Evolutionary conservation across 2,888 invertebrate genomes (phyloP), one percentile per base, ranked within the genome.

Genomic region (Steinernema carpocapsae): DNA sequence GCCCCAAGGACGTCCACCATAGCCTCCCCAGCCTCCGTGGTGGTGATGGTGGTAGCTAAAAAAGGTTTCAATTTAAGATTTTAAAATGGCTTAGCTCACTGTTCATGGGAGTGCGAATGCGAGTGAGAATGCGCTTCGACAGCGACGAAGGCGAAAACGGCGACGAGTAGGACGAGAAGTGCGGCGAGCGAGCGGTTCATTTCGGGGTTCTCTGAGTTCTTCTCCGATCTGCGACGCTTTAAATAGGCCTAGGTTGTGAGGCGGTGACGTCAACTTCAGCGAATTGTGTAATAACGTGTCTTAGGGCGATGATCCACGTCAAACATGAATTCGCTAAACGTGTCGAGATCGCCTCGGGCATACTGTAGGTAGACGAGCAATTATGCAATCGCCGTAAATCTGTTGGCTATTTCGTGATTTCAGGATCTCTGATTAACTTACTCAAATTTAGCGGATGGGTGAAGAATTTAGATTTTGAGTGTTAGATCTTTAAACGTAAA

Each of bases 101-200:
- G 56, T 56, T 56, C 56, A 56, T 56, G 56, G 26, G 56, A 51
- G 19, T 51, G 51, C n/a, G 56, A 56, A 26, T 56, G 56, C n/a
- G 56, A 56, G 56, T 56, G 56, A 2, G 56, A 56, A 19, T 56
- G 56, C n/a, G 56, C 56, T 26, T 24, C 56, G 6, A 26, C 7
- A 43, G 43, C 14, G 43, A 43, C 7, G 43, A 43, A 43, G 43
- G 17, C 56, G 56, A 56, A 24, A 26, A 24, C 26, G 26, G 56
- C 56, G 19, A 56, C 56, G 7, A 56, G 26, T 4, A 48, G 3
- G 26, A 26, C 56, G n/a, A 56, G 56, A 24, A 56, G 56, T 7
- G 26, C n/a, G 3, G 26, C 6, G 4, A 17, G 14, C 6, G 22
- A 26, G 14, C 56, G 22, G 26, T 2, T 22, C 56, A 56, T 56